Evolutionary conservation across 2,113 vertebrate genomes (phyloP).

Genomic region (Oreochromis spilurus): DNA sequence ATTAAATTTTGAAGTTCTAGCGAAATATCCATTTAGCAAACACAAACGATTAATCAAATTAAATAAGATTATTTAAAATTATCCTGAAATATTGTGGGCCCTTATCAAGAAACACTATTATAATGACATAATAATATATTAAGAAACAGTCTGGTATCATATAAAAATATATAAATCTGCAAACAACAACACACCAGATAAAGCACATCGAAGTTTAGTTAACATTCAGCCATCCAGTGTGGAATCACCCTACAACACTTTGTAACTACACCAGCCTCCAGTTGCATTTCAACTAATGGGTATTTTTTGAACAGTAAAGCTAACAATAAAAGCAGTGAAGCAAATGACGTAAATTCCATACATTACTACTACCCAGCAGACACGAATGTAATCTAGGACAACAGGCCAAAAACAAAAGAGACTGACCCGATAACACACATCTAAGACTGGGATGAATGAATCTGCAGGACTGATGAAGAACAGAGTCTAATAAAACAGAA

Average conservation of each 20-base stretch:
- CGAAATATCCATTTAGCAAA: not conserved
- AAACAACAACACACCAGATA: not conserved
- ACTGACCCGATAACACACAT: not conserved
- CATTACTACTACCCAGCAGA: slow-evolving; percentile 5
- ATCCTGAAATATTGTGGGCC: rapidly evolving
- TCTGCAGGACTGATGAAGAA: not conserved
- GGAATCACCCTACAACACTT: not conserved
- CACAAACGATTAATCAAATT: not conserved
- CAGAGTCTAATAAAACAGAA: not conserved
- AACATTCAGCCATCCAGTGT: not conserved
- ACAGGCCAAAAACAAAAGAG: not conserved
- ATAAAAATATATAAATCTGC: not conserved
- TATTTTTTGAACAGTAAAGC: not conserved
- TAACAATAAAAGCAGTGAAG: not conserved
- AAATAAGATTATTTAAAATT: not conserved
- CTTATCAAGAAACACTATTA: not conserved
- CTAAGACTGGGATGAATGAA: not conserved
- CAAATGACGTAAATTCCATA: slow-evolving; percentile 1
- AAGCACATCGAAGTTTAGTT: not conserved
- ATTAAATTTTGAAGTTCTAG: not conserved
- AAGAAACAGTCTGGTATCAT: not conserved
- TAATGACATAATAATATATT: not conserved
- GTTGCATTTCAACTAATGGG: not conserved
- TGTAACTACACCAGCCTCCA: not conserved
- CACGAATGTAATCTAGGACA: slow-evolving; percentile 27